These are phyloP conservation scores for Leptonema lineaticorne DNA, from an alignment of 1,140 invertebrate genomes.

Conservation along the genomic window DNA sequence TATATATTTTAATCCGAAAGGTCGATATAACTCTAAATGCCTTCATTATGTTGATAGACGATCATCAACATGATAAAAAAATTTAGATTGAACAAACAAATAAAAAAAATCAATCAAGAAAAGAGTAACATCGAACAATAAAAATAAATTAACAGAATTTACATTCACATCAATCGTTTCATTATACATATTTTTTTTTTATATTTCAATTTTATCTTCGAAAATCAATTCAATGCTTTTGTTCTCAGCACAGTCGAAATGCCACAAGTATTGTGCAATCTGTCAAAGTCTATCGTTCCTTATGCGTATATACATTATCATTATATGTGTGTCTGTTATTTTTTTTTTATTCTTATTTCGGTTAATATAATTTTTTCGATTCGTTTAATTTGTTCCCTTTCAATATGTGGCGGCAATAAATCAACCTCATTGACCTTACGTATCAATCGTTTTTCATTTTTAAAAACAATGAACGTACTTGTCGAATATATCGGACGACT, in stretches of 20 bases:
- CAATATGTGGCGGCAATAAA: slow-evolving; percentile 9
- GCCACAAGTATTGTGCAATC: neutral
- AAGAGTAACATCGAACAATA: neutral
- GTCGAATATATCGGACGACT: slow-evolving; percentile 1
- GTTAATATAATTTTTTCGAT: too few relatives aligned
- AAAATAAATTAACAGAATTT: neutral
- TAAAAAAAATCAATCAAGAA: too few relatives aligned
- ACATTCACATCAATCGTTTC: neutral
- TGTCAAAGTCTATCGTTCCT: neutral
- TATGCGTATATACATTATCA: neutral
- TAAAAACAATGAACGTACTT: neutral
- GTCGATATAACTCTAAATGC: too few relatives aligned
- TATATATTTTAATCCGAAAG: too few relatives aligned
- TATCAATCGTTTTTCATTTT: slow-evolving; percentile 12
- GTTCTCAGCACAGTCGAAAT: neutral
- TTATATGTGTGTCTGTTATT: too few relatives aligned
- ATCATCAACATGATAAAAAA: too few relatives aligned
- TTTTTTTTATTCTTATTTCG: neutral
- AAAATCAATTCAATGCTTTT: neutral
- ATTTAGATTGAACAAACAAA: too few relatives aligned
- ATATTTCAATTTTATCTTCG: neutral
- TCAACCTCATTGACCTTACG: slow-evolving; percentile 21
- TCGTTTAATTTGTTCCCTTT: neutral
- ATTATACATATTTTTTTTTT: too few relatives aligned
- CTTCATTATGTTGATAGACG: too few relatives aligned